Base-by-base conservation (phyloP, 2,113 vertebrate species). In the Morone saxatilis region DNA sequence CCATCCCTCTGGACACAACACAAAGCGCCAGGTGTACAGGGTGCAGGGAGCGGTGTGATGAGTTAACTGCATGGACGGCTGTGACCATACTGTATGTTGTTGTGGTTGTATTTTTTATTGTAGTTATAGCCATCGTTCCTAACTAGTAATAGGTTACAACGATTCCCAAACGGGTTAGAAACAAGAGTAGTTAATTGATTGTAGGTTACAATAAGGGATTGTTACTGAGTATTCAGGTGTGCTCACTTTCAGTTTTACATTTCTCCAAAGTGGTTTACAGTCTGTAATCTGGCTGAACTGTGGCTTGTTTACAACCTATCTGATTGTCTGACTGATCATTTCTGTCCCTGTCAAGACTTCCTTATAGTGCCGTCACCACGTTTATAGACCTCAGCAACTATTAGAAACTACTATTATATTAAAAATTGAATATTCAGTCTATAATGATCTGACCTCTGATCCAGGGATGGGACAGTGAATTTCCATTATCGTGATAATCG, bases 21-120 rank as follows among this genome's bases (percentile, higher is more conserved):
- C 94, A 94, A 94, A 93, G 92, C 40, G 25, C 76, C 94, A 92
- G 91, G 91, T 93, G 93, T 85, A 77, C 80, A 38, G 40, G 17
- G 48, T 3, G 71, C 53, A 40, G 61, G 69, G 41, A 71, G 57
- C 12, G 12, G 41, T 67, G 25, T 20, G 43, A 25, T 11, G 54
- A 25, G 25, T 51, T n/a, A 6, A 57, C 10, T 41, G 36, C 11
- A 36, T 5, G 45, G 41, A 59, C 38, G 57, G n/a, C 12, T 47
- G 7, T 12, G 16, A 73, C 40, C 6, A 8, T 20, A n/a, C 38
- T n/a, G 31, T 6, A 17, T 17, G n/a, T 20, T 61, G 22, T 2
- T 54, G 61, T 51, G 61, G 45, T 20, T 59, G 25, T 22, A 12
- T 12, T 45, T 45, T 9, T 43, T 43, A 43, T 47, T 47, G 45